These are phyloP conservation scores for Echeneis naucrates DNA, from an alignment of 2,797 vertebrate species.

Conservation along the genomic window DNA sequence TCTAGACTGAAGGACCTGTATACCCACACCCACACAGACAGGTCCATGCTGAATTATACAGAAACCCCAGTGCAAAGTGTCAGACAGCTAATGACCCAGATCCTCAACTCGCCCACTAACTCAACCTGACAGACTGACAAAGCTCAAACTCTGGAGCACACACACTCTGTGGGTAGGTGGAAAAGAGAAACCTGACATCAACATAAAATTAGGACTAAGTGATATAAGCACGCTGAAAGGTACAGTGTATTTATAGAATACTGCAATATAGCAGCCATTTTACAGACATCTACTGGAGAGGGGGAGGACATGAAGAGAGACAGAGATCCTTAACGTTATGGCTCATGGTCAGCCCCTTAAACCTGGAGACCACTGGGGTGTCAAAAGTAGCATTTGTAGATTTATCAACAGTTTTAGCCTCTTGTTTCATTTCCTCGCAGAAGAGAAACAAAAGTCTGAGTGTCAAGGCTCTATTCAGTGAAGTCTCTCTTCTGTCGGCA, in stretches of 20 bases:
- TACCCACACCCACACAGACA: slow-evolving; percentile 50
- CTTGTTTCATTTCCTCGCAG: background rate
- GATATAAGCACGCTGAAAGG: slow-evolving; percentile 10
- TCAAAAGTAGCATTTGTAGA: no score
- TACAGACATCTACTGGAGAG: background rate
- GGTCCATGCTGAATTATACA: slow-evolving; percentile 46
- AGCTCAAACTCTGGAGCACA: slow-evolving; percentile 43
- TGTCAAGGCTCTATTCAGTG: background rate
- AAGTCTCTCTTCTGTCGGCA: background rate
- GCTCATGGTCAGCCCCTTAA: background rate
- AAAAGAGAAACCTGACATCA: slow-evolving; percentile 37
- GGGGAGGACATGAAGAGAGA: background rate
- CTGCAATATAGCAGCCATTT: background rate
- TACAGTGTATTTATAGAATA: slow-evolving; percentile 5
- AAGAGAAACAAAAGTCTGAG: background rate
- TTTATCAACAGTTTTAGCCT: background rate
- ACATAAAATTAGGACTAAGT: slow-evolving; percentile 32
- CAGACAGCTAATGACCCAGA: slow-evolving; percentile 69
- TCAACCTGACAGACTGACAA: slow-evolving; percentile 60
- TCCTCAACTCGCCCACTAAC: slow-evolving; percentile 65
- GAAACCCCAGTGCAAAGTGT: slow-evolving; percentile 52
- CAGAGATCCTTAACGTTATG: background rate
- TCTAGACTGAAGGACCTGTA: slow-evolving; percentile 61
- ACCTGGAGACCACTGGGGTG: background rate
- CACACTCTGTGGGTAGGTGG: slow-evolving; percentile 33